These are phyloP conservation scores for Choloepus didactylus DNA, from an alignment of 2,797 vertebrate species.

Conservation along the genomic window DNA sequence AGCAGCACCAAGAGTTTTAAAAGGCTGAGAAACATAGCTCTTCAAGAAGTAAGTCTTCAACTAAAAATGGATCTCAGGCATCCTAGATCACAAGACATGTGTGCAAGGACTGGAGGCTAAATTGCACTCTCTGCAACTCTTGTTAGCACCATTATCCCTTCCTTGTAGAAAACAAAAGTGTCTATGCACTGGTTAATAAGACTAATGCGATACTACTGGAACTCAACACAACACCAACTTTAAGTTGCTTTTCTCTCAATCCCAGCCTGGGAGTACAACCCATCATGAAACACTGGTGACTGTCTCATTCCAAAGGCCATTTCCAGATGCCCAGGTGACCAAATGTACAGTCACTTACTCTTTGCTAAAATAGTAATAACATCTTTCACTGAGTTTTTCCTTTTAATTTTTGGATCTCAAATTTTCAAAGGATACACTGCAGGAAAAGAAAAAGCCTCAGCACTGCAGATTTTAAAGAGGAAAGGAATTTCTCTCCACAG, in stretches of 20 bases:
- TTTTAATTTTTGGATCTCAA: constrained; percentile 69
- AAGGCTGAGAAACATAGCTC: neutral
- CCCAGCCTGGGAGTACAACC: neutral
- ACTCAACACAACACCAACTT: constrained; percentile 47
- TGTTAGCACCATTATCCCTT: neutral
- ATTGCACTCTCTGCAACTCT: neutral
- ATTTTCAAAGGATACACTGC: constrained; percentile 78
- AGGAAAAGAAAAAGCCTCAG: neutral
- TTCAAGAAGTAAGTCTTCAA: neutral
- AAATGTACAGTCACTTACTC: constrained; percentile 74
- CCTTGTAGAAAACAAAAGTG: neutral
- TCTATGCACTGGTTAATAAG: neutral
- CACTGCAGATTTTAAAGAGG: neutral
- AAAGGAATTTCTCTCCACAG: neutral
- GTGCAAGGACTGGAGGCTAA: neutral
- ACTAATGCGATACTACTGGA: neutral
- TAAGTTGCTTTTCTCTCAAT: neutral
- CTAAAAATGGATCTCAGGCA: neutral
- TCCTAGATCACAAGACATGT: neutral
- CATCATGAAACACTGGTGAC: neutral
- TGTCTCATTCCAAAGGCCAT: neutral
- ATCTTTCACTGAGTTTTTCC: constrained; percentile 78
- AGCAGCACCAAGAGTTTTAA: neutral
- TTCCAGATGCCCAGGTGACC: constrained; percentile 75
- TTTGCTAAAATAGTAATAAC: constrained; percentile 79